Evolutionary conservation across 2,888 invertebrate species (phyloP), one percentile per base, ranked within the genome.

Genomic region (Polydrusus cervinus): DNA sequence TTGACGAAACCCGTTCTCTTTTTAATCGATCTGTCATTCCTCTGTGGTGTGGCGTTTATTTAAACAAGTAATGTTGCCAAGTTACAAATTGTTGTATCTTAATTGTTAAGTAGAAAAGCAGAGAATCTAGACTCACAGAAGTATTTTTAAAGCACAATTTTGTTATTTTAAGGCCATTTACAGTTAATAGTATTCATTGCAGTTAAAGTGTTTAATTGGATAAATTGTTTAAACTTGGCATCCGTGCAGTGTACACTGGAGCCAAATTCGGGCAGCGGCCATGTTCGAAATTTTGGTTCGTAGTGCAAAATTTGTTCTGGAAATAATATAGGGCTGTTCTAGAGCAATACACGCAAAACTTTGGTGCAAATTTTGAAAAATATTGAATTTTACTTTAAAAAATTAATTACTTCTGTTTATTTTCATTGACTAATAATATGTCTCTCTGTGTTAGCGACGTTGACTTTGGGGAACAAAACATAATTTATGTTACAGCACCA

Each of bases 401-500:
- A 45, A 11, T 43, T 10, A 6, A 9, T 61, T 18, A 43, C 1
- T 45, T n/a, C n/a, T 25, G 0, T 25, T 3, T 16, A 10, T 6
- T 13, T 20, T 62, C 55, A 11, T n/a, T 55, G 7, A 20, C 13
- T 9, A 11, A 13, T 10, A 55, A 57, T 2, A 60, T 60, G 57
- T 60, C 57, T 38, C 40, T 60, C 10, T 16, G 8, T 38, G 57
- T 60, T 2, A 18, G 16, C 11, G 69, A 76, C 10, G 61, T 72
- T 40, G 72, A 72, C 57, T 71, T 72, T 55, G 65, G 68, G 6
- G 69, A 72, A 20, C 67, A 73, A 25, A 51, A 53, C 25, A 65
- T 76, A 62, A 69, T 76, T 57, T 76, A 76, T 55, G 57, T 76
- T 14, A 62, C 67, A 25, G 43, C 72, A 47, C 66, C 38, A 60